Evolutionary conservation across 37 sponge, comb jelly and placozoan species (phyloP).

Genomic region (Agelas oroides): DNA sequence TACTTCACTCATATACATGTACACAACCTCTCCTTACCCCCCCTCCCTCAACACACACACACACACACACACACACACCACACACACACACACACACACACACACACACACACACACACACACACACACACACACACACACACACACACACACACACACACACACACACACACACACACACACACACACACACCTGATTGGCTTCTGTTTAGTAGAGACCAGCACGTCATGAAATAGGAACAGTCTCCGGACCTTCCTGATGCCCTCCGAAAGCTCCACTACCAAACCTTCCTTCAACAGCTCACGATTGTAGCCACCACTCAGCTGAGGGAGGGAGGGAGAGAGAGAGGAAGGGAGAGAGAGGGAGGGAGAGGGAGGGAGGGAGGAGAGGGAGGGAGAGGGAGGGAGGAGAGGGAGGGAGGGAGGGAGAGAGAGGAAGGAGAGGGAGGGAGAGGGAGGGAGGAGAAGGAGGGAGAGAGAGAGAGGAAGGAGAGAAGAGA

Average conservation of each 20-base stretch:
- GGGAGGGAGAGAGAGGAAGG: too few species aligned
- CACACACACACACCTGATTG: slow-evolving; percentile 49
- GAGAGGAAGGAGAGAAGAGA: too few species aligned
- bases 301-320: slow-evolving; percentile 78
- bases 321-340: slow-evolving; percentile 47
- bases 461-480: background rate
- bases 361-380: too few species aligned
- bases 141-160: slow-evolving; percentile 33
- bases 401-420: too few species aligned
- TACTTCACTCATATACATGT: background rate
- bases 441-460: too few species aligned
- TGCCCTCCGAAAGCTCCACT: slow-evolving; percentile 81
- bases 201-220: slow-evolving; percentile 85
- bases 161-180: slow-evolving; percentile 60
- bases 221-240: slow-evolving; percentile 87
- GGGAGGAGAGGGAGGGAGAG: too few species aligned
- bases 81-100: slow-evolving; percentile 30
- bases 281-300: slow-evolving; percentile 79
- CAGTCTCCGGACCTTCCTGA: slow-evolving; percentile 74
- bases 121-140: slow-evolving; percentile 39
- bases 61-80: slow-evolving; percentile 51
- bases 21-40: background rate
- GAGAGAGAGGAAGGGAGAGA: background rate
- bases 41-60: too few species aligned
- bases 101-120: slow-evolving; percentile 49